These are phyloP conservation scores for Drosophila navojoa DNA, from an alignment of 1,140 invertebrate genomes.

Conservation along the genomic window DNA sequence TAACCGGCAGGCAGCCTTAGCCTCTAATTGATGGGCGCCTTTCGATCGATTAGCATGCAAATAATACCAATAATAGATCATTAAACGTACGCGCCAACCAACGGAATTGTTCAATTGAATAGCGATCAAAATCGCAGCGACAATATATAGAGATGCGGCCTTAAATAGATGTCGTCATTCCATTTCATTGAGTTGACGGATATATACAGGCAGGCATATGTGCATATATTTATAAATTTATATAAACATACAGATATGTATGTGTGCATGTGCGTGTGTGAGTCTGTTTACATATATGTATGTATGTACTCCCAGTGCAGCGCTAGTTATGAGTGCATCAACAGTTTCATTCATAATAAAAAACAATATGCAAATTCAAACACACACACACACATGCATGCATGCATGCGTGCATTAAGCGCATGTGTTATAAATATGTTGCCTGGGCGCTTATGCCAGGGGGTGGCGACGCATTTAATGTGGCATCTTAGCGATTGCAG, in stretches of 20 bases:
- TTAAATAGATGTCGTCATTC: conserved; percentile 48
- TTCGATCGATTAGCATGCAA: conserved; percentile 47
- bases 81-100: conserved; percentile 30
- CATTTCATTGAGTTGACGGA: conserved; percentile 35
- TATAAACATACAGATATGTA: conserved; percentile 4
- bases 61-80: conserved; percentile 46
- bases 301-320: conserved; percentile 38
- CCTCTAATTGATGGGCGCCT: conserved; percentile 48
- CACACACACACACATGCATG: conserved; percentile 25
- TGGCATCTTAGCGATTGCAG: conserved; percentile 48
- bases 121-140: conserved; percentile 36
- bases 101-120: conserved; percentile 41
- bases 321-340: conserved; percentile 66
- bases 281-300: conserved; percentile 11
- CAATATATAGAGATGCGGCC: conserved; percentile 27
- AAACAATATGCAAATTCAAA: conserved; percentile 38
- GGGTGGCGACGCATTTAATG: conserved; percentile 22
- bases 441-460: conserved; percentile 17
- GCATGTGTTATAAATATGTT: conserved; percentile 70
- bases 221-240: conserved; percentile 21
- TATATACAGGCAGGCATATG: conserved; percentile 21
- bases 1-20: conserved; percentile 37
- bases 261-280: not conserved
- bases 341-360: conserved; percentile 72
- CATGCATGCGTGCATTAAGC: conserved; percentile 28